Conservation (phyloP, 2,797 vertebrate genomes). For the Pyrocephalus nanus region DNA sequence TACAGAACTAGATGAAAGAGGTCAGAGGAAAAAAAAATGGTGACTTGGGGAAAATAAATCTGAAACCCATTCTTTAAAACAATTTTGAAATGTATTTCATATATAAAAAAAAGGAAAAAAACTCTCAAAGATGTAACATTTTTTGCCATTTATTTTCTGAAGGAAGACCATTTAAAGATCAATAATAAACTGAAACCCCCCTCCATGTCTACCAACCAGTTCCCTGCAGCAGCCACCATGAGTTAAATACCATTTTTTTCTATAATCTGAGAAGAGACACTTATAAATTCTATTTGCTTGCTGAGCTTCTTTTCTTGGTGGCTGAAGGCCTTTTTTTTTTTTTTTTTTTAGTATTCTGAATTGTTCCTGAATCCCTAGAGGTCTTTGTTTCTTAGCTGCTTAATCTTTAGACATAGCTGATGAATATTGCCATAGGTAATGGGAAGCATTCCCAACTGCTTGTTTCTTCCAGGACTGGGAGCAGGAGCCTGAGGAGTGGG, state of each 20-base stretch:
- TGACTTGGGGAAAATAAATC: background rate
- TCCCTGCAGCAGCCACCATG: background rate
- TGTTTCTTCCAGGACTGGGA: background rate
- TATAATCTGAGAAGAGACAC: background rate
- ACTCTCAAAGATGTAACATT: background rate
- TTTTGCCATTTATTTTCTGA: background rate
- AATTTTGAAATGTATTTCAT: background rate
- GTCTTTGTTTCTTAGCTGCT: background rate
- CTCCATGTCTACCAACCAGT: accelerated
- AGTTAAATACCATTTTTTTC: background rate
- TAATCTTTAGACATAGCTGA: background rate
- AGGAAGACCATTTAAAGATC: background rate
- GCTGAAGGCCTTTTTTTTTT: background rate
- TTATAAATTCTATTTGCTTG: background rate
- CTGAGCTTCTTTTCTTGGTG: background rate
- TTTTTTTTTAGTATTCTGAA: background rate
- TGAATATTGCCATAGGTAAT: background rate
- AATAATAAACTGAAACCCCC: accelerated
- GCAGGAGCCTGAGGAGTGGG: background rate
- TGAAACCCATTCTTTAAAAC: background rate
- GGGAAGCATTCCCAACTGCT: background rate
- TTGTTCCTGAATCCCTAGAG: background rate
- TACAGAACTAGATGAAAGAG: background rate
- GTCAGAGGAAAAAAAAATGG: background rate
- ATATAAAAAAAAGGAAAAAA: background rate